Conservation (phyloP, 2,797 vertebrate species). For the Parambassis ranga region DNA sequence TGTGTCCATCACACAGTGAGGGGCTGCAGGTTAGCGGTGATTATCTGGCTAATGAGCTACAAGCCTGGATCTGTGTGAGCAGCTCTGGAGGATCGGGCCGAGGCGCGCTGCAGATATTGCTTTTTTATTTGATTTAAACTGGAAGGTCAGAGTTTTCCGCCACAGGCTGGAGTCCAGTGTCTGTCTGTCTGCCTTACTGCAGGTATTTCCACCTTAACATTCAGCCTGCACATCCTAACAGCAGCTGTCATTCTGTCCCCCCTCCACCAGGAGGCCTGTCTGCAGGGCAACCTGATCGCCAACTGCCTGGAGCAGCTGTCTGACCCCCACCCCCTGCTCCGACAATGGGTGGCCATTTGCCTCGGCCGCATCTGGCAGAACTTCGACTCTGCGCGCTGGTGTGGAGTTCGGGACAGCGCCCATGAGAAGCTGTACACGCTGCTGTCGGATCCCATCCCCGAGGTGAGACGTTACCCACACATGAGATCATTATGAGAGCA, state of each 20-base stretch:
- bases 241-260: background rate
- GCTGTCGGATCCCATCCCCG: conserved; percentile 93
- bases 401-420: conserved; percentile 94
- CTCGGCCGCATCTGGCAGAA: conserved; percentile 98
- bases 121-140: background rate
- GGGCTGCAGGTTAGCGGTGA: conserved; percentile 43
- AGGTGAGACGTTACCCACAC: conserved; percentile 80
- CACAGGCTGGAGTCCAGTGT: background rate
- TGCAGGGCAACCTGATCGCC: conserved; percentile 96
- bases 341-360: conserved; percentile 98
- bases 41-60: conserved; percentile 39
- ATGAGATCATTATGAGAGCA: too few relatives aligned
- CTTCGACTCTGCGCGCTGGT: conserved; percentile 96
- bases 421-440: conserved; percentile 98
- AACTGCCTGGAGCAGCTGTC: conserved; percentile 98
- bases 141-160: background rate
- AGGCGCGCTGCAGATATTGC: background rate
- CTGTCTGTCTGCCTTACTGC: background rate
- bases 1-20: conserved; percentile 18
- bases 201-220: too few relatives aligned
- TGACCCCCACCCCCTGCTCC: conserved; percentile 93
- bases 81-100: background rate
- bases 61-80: background rate
- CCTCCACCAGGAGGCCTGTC: conserved; percentile 89
- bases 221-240: background rate